Evolutionary conservation across 2,888 invertebrate genomes (phyloP).

Genomic region (Osmoderma eremita): DNA sequence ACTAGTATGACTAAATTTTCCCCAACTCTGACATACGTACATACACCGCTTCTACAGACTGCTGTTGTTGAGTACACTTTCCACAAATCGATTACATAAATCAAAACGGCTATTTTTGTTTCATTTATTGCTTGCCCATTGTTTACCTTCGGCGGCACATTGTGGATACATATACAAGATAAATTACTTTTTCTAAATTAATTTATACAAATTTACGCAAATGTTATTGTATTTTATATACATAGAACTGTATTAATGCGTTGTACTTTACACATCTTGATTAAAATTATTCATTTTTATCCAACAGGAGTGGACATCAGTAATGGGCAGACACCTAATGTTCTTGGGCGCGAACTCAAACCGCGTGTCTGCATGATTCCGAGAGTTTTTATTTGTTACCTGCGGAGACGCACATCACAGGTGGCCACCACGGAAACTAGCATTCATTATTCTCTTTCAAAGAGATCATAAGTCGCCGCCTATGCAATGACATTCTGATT

Average conservation of each 20-base stretch:
- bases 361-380: constrained; percentile 44
- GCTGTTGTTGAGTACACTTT: no score
- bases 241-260: not conserved
- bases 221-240: not conserved
- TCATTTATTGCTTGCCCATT: no score
- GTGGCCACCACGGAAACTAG: constrained; percentile 44
- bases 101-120: no score
- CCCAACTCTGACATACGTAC: no score
- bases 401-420: constrained; percentile 43
- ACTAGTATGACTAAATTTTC: no score
- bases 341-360: constrained; percentile 49
- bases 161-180: no score
- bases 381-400: constrained; percentile 40
- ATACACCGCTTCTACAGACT: no score
- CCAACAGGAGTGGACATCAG: not conserved
- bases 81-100: no score
- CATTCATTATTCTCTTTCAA: constrained; percentile 44
- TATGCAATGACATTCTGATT: constrained; percentile 41
- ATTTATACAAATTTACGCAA: not conserved
- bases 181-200: no score
- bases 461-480: constrained; percentile 42
- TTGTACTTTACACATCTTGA: not conserved
- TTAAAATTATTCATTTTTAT: constrained; percentile 14
- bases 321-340: constrained; percentile 38
- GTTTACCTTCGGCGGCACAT: no score